Conservation (phyloP, 1,140 invertebrate species). For the Cephus cinctus region DNA sequence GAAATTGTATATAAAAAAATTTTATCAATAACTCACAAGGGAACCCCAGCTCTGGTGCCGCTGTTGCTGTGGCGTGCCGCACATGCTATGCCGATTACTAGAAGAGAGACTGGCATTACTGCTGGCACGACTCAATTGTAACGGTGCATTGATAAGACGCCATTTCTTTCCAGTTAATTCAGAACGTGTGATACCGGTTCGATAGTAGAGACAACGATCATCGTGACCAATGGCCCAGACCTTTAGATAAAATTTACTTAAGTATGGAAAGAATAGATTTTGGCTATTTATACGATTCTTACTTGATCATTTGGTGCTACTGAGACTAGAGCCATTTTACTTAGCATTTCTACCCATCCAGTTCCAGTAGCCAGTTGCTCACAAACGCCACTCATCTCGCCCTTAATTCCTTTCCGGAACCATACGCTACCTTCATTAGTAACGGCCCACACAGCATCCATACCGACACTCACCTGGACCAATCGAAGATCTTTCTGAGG, state of each 20-base stretch:
- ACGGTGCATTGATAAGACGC: conserved; percentile 72
- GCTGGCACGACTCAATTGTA: conserved; percentile 76
- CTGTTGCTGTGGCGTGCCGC: conserved; percentile 51
- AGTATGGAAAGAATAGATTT: background rate
- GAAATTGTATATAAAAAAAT: background rate
- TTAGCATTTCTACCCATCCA: conserved; percentile 84
- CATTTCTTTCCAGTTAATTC: conserved; percentile 87
- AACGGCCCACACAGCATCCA: conserved; percentile 84
- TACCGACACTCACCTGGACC: conserved; percentile 77
- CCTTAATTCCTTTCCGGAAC: conserved; percentile 83
- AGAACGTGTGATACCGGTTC: conserved; percentile 71
- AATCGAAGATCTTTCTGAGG: conserved; percentile 70
- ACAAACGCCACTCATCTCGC: conserved; percentile 66
- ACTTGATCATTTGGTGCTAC: conserved; percentile 86
- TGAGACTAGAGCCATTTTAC: conserved; percentile 78
- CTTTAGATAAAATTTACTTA: too few species aligned
- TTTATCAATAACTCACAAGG: conserved; percentile 41
- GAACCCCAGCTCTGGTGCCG: conserved; percentile 53
- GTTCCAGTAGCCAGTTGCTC: conserved; percentile 72
- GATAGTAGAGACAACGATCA: conserved; percentile 75
- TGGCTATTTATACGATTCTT: conserved; percentile 3
- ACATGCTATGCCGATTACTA: conserved; percentile 57
- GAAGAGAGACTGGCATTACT: conserved; percentile 66
- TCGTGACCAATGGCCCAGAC: conserved; percentile 70
- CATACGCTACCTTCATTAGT: conserved; percentile 83